A percentile compares a stretch with the other conserved stretches of the same genome.
These are phyloP conservation scores for Xanthia icteritia DNA, from an alignment of 2,888 invertebrate species.

Conservation along the genomic window DNA sequence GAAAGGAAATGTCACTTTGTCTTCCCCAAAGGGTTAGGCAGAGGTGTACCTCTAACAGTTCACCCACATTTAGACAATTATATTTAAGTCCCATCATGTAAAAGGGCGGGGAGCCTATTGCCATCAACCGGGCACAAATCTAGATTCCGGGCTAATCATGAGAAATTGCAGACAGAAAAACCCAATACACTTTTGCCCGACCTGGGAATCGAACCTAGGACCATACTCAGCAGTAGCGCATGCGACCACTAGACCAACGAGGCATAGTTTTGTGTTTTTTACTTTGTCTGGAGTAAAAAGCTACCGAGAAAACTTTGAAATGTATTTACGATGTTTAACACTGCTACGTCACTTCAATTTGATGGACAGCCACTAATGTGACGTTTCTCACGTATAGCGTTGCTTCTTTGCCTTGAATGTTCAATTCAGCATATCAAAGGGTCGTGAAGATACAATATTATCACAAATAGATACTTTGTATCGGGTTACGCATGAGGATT, in stretches of 20 bases:
- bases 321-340: background rate
- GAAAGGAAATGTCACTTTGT: background rate
- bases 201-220: too few species aligned
- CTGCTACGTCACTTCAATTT: background rate
- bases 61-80: too few species aligned
- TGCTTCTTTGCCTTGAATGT: background rate
- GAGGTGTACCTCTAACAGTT: too few species aligned
- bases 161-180: too few species aligned
- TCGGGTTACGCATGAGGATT: background rate
- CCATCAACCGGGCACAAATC: too few species aligned
- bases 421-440: background rate
- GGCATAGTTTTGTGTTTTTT: background rate
- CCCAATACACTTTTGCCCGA: too few species aligned
- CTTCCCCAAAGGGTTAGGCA: too few species aligned
- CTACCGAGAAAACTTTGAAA: background rate
- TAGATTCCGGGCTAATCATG: too few species aligned
- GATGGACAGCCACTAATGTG: constrained; percentile 38
- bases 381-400: background rate
- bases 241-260: too few species aligned
- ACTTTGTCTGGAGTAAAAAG: background rate
- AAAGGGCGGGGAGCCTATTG: too few species aligned
- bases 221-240: too few species aligned
- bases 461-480: background rate
- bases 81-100: too few species aligned
- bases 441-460: background rate